Conservation (phyloP, 2,113 vertebrate genomes). For the Oryzias woworae region DNA sequence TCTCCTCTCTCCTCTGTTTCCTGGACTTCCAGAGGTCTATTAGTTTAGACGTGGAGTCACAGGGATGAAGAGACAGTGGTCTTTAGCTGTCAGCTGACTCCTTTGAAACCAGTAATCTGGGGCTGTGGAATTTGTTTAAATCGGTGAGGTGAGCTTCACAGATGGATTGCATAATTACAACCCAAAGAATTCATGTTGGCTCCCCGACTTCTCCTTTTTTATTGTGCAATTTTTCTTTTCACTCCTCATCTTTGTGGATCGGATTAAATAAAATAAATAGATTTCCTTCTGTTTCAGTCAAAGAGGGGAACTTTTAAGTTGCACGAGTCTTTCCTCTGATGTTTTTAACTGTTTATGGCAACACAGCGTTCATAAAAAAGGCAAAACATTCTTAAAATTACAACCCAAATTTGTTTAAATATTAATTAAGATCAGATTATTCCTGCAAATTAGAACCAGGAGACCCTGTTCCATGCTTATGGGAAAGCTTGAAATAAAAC, state of each 20-base stretch:
- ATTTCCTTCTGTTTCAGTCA: constrained; percentile 9
- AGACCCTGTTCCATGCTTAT: too few relatives aligned
- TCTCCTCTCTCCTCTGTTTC: constrained; percentile 34
- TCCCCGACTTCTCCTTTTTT: neutral
- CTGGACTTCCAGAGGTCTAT: constrained; percentile 38
- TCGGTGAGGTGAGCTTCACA: constrained; percentile 8
- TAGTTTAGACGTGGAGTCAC: constrained; percentile 44
- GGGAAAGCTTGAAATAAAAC: too few relatives aligned
- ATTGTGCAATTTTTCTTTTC: neutral
- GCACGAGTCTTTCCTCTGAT: neutral
- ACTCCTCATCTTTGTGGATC: constrained; percentile 5
- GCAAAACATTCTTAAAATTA: neutral
- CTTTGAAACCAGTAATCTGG: constrained; percentile 36
- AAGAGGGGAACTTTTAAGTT: constrained; percentile 20
- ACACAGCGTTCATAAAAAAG: neutral
- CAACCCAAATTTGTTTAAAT: neutral
- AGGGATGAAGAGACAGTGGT: neutral
- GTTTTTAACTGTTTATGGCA: too few relatives aligned
- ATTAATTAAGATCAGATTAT: too few relatives aligned
- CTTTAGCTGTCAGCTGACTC: constrained; percentile 44
- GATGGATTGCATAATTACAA: constrained; percentile 5
- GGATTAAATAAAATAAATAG: constrained; percentile 11
- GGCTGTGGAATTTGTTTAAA: constrained; percentile 3
- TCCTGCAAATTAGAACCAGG: too few relatives aligned
- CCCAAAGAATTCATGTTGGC: neutral